Conservation (phyloP, 2,888 invertebrate species). For the Tanypteryx hageni region DNA sequence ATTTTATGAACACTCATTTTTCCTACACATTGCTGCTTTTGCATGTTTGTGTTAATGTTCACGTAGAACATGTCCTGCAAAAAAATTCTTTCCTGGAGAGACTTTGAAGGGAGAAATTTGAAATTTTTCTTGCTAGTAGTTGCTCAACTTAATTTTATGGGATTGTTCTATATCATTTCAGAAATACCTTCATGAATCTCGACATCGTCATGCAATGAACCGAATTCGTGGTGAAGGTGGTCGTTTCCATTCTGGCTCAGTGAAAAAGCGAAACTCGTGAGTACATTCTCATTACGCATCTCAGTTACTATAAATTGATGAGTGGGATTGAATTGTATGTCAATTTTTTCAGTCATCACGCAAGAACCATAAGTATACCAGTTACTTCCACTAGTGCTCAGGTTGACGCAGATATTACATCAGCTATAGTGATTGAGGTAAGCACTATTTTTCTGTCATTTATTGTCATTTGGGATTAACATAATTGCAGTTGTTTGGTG, state of each 20-base stretch:
- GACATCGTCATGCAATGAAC: slow-evolving; percentile 98
- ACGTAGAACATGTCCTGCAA: too few relatives aligned
- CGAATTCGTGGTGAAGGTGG: slow-evolving; percentile 97
- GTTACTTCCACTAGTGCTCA: slow-evolving; percentile 61
- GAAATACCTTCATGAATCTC: slow-evolving; percentile 99
- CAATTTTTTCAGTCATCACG: slow-evolving; percentile 36
- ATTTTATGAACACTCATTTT: too few relatives aligned
- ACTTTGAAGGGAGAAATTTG: too few relatives aligned
- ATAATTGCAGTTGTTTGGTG: slow-evolving; percentile 18
- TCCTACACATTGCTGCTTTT: too few relatives aligned
- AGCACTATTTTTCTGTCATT: neutral
- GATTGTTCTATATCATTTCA: slow-evolving; percentile 77
- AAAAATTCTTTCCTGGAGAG: too few relatives aligned
- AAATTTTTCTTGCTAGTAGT: too few relatives aligned
- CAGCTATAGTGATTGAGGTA: slow-evolving; percentile 62
- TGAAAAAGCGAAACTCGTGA: slow-evolving; percentile 71
- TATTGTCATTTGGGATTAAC: slow-evolving; percentile 16
- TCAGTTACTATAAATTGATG: neutral
- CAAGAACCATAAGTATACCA: slow-evolving; percentile 57
- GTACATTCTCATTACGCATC: neutral
- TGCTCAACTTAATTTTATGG: too few relatives aligned
- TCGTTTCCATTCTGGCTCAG: slow-evolving; percentile 89
- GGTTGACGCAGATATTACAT: slow-evolving; percentile 55
- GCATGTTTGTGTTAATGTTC: too few relatives aligned
- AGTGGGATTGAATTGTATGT: neutral